Evolutionary conservation across 1,140 invertebrate genomes (phyloP), one percentile per base, ranked within the genome.

Genomic region (Idris sp.): DNA sequence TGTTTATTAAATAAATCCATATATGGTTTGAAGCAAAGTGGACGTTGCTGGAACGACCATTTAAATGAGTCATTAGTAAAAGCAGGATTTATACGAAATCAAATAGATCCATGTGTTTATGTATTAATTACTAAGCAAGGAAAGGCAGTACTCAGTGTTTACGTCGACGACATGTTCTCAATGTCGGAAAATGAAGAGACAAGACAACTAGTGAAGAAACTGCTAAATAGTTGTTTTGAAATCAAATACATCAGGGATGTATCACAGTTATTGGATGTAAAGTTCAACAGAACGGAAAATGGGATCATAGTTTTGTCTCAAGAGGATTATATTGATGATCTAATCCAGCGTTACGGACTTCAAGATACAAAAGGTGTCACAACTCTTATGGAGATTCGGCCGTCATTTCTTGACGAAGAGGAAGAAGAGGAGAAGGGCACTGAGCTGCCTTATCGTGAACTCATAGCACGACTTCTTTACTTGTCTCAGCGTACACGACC

Each of bases 11-110:
- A 81, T 1, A 81, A 82, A 68, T 76, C 72, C 14, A 33, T 86
- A 9, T 86, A 87, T 72, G 84, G 80, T 0, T 44, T 87, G 5
- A 82, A 83, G 61, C 85, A 86, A 74, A 71, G 79, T 15, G 76
- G 81, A 38, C 61, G 78, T 35, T 72, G 53, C 8, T 86, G 84
- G 84, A 79, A 81, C 36, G 53, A 79, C 0, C 71, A 61, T 9
- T 36, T 79, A 4, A 72, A 51, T 7, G 14, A 28, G 19, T 11
- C 25, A 6, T 33, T 71, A 18, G 44, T 5, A 15, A 15, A 16
- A 4, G 6, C 68, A 8, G 46, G 62, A 33, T 59, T 64, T 71
- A 8, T 36, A 18, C 14, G 40, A 53, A 31, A 11, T 54, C 0
- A 71, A 46, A 13, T 67, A 51, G 61, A 71, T 26, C 53, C 68